Evolutionary conservation across 2,888 invertebrate genomes (phyloP).

Genomic region (Andrena chrysosceles): DNA sequence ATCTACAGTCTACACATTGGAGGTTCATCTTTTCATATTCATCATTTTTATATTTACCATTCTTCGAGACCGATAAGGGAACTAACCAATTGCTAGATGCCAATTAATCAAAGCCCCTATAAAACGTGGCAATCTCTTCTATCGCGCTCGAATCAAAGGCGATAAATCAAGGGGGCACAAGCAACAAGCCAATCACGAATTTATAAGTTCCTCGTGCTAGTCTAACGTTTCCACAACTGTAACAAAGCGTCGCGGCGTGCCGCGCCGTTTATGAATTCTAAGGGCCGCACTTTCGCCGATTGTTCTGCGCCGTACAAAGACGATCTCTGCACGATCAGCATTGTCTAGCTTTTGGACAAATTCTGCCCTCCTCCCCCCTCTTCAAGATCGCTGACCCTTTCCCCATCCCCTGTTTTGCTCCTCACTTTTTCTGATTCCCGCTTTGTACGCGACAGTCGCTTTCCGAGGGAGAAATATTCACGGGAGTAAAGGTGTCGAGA

Average conservation of each 20-base stretch:
- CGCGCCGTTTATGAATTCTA: constrained; percentile 62
- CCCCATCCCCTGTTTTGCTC: not conserved
- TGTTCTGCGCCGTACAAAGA: constrained; percentile 69
- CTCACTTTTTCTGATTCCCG: constrained; percentile 12
- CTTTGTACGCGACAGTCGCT: constrained; percentile 37
- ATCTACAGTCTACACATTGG: too few relatives aligned
- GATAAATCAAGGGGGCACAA: not conserved
- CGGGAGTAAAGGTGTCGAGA: constrained; percentile 37
- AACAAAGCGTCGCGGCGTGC: constrained; percentile 37
- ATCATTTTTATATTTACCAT: not conserved
- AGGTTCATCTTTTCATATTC: too few relatives aligned
- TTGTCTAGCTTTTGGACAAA: constrained; percentile 70
- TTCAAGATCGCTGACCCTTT: constrained; percentile 57
- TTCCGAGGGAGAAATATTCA: constrained; percentile 60
- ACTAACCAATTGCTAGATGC: not conserved
- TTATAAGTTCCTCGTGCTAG: constrained; percentile 4
- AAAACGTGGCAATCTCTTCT: not conserved
- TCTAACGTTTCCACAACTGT: constrained; percentile 10
- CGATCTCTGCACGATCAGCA: constrained; percentile 57
- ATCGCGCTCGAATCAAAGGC: not conserved
- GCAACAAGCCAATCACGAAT: not conserved
- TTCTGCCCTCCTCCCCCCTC: constrained; percentile 45
- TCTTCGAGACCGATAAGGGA: not conserved
- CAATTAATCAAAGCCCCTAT: not conserved
- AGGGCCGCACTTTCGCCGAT: constrained; percentile 67